A percentile compares a stretch with the other conserved stretches of the same genome.
Conservation (phyloP, 2,888 invertebrate genomes). For the Aphelenchoides bicaudatus region DNA sequence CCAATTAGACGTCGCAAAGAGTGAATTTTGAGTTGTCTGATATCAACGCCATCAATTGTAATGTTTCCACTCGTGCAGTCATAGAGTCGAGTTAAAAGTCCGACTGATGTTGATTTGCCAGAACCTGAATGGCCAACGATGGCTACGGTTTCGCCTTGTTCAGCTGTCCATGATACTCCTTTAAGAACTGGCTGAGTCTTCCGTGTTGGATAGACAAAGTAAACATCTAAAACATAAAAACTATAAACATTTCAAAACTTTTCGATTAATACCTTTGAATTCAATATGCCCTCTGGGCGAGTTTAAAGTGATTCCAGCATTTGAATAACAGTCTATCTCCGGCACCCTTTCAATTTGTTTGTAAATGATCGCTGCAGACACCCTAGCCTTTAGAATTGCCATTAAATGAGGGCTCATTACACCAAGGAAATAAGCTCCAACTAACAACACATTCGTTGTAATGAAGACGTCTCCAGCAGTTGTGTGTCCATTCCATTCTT, state of each 20-base stretch:
- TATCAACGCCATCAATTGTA: too few relatives aligned
- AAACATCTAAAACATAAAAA: slow-evolving; percentile 42
- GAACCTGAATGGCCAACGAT: too few relatives aligned
- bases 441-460: slow-evolving; percentile 43
- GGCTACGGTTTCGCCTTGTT: too few relatives aligned
- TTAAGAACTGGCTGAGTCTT: slow-evolving; percentile 49
- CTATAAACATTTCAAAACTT: too few relatives aligned
- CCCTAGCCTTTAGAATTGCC: slow-evolving; percentile 50
- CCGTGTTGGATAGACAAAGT: slow-evolving; percentile 46
- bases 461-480: slow-evolving; percentile 47
- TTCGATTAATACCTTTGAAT: too few relatives aligned
- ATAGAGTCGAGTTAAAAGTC: too few relatives aligned
- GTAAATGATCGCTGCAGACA: slow-evolving; percentile 53
- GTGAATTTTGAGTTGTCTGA: too few relatives aligned
- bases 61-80: too few relatives aligned
- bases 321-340: slow-evolving; percentile 11
- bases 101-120: too few relatives aligned
- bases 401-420: slow-evolving; percentile 49
- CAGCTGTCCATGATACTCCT: slow-evolving; percentile 59
- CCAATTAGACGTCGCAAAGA: too few relatives aligned
- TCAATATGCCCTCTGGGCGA: background rate
- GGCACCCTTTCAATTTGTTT: slow-evolving; percentile 38
- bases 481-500: background rate
- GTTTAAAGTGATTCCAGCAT: background rate
- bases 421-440: slow-evolving; percentile 49